These are phyloP conservation scores for Prolemur simus DNA, from an alignment of 2,113 vertebrate species.

Conservation along the genomic window DNA sequence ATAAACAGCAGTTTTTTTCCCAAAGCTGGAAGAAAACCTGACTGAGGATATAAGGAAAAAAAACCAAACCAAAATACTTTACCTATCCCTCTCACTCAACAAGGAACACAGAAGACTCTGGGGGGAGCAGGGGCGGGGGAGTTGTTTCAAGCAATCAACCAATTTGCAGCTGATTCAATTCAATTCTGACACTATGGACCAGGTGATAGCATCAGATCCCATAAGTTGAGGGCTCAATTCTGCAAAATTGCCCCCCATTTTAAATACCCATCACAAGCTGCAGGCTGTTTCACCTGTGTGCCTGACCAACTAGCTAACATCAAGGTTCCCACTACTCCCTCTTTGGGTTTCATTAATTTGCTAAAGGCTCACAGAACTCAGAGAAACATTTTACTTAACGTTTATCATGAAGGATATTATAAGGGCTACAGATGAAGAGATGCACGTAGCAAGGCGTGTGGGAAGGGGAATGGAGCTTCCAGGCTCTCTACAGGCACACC, in stretches of 20 bases:
- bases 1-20: not conserved
- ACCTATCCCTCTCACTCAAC: not conserved
- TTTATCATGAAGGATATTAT: not conserved
- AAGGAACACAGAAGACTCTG: not conserved
- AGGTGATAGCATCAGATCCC: not conserved
- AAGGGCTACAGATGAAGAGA: not conserved
- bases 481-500: not conserved
- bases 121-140: too few relatives aligned
- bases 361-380: not conserved
- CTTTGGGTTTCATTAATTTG: not conserved
- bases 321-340: not conserved
- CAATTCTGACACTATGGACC: not conserved
- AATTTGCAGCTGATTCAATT: not conserved
- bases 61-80: not conserved
- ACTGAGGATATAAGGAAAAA: not conserved
- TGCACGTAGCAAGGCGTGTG: not conserved
- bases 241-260: not conserved
- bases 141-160: not conserved
- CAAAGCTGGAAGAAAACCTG: not conserved
- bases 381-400: not conserved
- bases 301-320: not conserved
- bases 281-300: not conserved
- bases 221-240: not conserved
- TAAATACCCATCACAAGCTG: not conserved
- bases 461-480: not conserved